Evolutionary conservation across 2,888 invertebrate genomes (phyloP), one percentile per base, ranked within the genome.

Genomic region (Eupithecia exiguata): DNA sequence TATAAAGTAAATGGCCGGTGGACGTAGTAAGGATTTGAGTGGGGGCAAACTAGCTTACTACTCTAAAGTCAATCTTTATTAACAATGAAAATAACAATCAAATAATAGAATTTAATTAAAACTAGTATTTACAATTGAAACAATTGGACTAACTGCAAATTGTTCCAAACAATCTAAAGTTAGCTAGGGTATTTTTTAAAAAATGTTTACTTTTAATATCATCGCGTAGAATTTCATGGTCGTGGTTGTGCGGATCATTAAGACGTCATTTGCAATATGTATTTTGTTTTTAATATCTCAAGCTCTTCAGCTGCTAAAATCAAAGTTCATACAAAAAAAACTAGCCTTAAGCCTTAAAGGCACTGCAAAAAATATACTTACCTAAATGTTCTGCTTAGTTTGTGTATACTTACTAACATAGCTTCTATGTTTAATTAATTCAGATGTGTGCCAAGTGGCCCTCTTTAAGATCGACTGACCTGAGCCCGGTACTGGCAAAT

Each of bases 1-100:
- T 73, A 18, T 7, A 62, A 68, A 69, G 68, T 67, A 77, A 81
- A 82, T 75, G 80, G 77, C 71, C 80, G 76, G 46, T 16, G 70
- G 18, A 21, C 35, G 67, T 70, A 43, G 6, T 69, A 14, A 75
- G 18, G 38, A 38, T 38, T 38, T 4, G 10, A 1, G 12, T 38
- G 9, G 18, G 16, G 35, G 35, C 18, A 35, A 35, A 35, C 35
- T 18, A 25, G 3, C 49, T 53, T 53, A 53, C 12, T 53, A 21
- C 21, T 53, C 12, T 12, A 21, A 53, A 49, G 9, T 49, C 7
- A 46, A n/a, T n/a, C n/a, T n/a, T n/a, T n/a, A n/a, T n/a, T n/a
- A n/a, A n/a, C n/a, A n/a, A n/a, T n/a, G n/a, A n/a, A n/a, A n/a
- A n/a, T n/a, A n/a, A n/a, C n/a, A n/a, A n/a, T n/a, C n/a, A n/a